Percentiles rank a stretch among this genome's conserved stretches.
These are phyloP conservation scores for silkworm (Bombyx mori) DNA, from an alignment of 1,140 invertebrate genomes.

Conservation along the genomic window ASM3026992v2 NC_085116.1:15621501-15622000, in stretches of 20 bases:
- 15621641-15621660: constrained; percentile 15
- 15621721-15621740: constrained; percentile 12
- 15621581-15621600: too few species aligned
- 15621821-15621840: constrained; percentile 53
- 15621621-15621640: neutral
- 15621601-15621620: too few species aligned
- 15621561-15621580: too few species aligned
- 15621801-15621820: constrained; percentile 22
- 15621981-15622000: too few species aligned
- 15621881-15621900: constrained; percentile 66
- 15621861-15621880: constrained; percentile 68
- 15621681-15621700: constrained; percentile 43
- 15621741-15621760: neutral
- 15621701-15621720: constrained; percentile 42
- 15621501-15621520: too few species aligned
- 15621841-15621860: constrained; percentile 56
- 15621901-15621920: constrained; percentile 47
- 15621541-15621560: too few species aligned
- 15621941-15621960: too few species aligned
- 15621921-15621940: constrained; percentile 41
- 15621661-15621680: constrained; percentile 19
- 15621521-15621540: too few species aligned
- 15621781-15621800: neutral
- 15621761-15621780: neutral
- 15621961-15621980: too few species aligned